Evolutionary conservation across 2,888 invertebrate genomes (phyloP).

Genomic region (Spialia ferax): DNA sequence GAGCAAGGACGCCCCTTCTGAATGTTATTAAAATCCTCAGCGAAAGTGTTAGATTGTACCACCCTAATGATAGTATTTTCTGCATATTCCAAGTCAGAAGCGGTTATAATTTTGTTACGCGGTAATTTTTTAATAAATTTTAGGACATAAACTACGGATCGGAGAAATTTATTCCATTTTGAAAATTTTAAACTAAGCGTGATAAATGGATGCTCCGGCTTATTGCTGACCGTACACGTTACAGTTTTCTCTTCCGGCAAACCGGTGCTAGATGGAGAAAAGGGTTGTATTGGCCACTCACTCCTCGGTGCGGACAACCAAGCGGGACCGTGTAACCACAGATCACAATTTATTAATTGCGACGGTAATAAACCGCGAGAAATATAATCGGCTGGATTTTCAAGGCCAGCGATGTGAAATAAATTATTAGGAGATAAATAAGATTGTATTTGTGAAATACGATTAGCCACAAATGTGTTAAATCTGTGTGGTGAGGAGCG

Average conservation of each 20-base stretch:
- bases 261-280: neutral
- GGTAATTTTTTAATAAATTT: slow-evolving; percentile 33
- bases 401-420: slow-evolving; percentile 13
- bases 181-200: slow-evolving; percentile 24
- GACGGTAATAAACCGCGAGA: slow-evolving; percentile 38
- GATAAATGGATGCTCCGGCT: neutral
- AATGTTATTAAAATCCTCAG: neutral
- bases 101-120: slow-evolving; percentile 20
- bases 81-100: slow-evolving; percentile 21
- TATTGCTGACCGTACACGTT: neutral
- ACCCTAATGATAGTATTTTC: slow-evolving; percentile 16
- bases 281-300: slow-evolving; percentile 2
- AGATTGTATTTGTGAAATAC: slow-evolving; percentile 38
- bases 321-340: slow-evolving; percentile 32
- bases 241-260: slow-evolving; percentile 1
- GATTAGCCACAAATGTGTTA: slow-evolving; percentile 40
- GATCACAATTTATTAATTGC: slow-evolving; percentile 18
- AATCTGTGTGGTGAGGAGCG: slow-evolving; percentile 38
- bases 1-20: neutral
- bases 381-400: slow-evolving; percentile 41
- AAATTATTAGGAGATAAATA: slow-evolving; percentile 29
- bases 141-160: slow-evolving; percentile 33
- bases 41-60: slow-evolving; percentile 1
- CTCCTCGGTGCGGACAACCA: slow-evolving; percentile 8
- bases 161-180: slow-evolving; percentile 31